phyloP scores from a whole-genome alignment of 2,888 invertebrate species.

The Epinotia demarniana region DNA sequence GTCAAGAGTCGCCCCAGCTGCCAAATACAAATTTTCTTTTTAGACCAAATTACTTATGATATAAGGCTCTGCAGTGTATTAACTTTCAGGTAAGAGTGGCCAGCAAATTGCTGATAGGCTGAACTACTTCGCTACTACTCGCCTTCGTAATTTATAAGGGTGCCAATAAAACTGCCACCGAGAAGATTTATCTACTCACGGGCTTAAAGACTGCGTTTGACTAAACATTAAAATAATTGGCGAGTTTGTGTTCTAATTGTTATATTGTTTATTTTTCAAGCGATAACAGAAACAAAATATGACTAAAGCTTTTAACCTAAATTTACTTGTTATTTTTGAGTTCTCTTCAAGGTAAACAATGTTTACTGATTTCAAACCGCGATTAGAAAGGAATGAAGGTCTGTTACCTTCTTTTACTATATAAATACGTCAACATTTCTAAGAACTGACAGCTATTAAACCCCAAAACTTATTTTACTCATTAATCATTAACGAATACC shows the following conservation, averaged over 20 bases:
- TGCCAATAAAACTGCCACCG: constrained; percentile 74
- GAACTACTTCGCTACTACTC: constrained; percentile 52
- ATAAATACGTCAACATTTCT: too few relatives aligned
- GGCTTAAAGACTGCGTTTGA: constrained; percentile 54
- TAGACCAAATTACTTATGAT: neutral
- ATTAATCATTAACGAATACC: too few relatives aligned
- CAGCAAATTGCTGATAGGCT: constrained; percentile 59
- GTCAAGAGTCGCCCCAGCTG: neutral
- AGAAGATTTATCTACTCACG: constrained; percentile 70
- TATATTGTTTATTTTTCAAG: neutral
- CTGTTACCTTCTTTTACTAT: too few relatives aligned
- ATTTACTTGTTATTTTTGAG: neutral
- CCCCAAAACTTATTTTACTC: too few relatives aligned
- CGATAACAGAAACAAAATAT: too few relatives aligned
- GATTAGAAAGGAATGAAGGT: too few relatives aligned
- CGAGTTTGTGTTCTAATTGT: constrained; percentile 2
- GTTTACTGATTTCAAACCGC: too few relatives aligned
- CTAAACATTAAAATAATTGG: constrained; percentile 46
- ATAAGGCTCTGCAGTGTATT: constrained; percentile 3
- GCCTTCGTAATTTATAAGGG: constrained; percentile 77
- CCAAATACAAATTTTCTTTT: neutral
- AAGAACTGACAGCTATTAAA: too few relatives aligned
- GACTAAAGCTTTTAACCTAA: too few relatives aligned
- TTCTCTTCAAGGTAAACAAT: neutral
- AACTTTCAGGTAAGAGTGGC: constrained; percentile 19